Percentiles rank a stretch among this genome's conserved stretches.
Conservation (phyloP, 2,113 vertebrate genomes). For the Ibidorhyncha struthersii region DNA sequence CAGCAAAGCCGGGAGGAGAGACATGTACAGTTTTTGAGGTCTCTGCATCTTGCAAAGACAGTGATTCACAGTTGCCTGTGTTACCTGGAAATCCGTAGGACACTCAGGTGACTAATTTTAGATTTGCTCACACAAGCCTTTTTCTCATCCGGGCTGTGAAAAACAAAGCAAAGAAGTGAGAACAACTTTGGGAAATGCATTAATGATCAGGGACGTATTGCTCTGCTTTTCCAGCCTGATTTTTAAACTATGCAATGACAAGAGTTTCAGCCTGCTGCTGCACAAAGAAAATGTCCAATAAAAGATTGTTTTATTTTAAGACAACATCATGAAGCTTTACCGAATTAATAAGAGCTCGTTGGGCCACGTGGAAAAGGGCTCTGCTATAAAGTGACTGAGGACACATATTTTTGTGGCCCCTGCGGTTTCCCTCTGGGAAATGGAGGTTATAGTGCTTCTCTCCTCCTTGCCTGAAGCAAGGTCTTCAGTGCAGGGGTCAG, state of each 20-base stretch:
- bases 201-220: not conserved
- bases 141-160: not conserved
- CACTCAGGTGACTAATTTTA: constrained; percentile 31
- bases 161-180: not conserved
- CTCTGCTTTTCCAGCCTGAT: not conserved
- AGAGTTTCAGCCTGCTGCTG: not conserved
- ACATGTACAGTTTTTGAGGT: not conserved
- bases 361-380: not conserved
- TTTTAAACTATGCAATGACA: not conserved
- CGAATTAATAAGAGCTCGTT: not conserved
- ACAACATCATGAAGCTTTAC: not conserved
- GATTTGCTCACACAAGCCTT: constrained; percentile 41
- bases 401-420: not conserved
- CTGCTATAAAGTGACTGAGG: not conserved
- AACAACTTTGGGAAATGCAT: not conserved
- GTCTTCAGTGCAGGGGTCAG: not conserved
- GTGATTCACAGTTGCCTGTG: not conserved
- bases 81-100: constrained; percentile 10
- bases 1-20: not conserved
- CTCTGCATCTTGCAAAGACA: not conserved
- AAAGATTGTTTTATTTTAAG: not conserved
- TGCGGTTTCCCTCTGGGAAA: not conserved
- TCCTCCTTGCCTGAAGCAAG: not conserved
- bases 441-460: not conserved
- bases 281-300: not conserved